phyloP scores from a whole-genome alignment of 2,888 invertebrate species.

The Glyphotaelius pellucidus region DNA sequence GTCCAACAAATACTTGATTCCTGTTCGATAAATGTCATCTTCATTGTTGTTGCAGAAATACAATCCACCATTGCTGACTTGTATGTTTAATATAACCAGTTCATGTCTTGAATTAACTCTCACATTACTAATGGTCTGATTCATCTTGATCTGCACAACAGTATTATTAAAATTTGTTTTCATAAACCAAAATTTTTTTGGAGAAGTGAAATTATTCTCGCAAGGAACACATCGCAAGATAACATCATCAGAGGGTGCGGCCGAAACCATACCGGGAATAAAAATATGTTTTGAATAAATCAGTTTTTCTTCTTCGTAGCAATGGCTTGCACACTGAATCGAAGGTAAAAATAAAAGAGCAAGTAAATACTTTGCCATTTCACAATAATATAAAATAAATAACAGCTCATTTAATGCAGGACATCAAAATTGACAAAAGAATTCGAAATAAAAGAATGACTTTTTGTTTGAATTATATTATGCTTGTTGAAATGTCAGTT shows the following conservation, averaged over 20 bases:
- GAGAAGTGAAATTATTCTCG: background rate
- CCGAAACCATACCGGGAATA: background rate
- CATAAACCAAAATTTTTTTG: conserved; percentile 27
- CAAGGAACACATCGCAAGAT: conserved; percentile 31
- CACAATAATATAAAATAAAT: background rate
- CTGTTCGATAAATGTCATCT: conserved; percentile 20
- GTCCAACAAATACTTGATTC: conserved; percentile 49
- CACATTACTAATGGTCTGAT: background rate
- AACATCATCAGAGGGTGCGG: background rate
- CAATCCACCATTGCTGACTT: conserved; percentile 52
- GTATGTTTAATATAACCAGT: background rate
- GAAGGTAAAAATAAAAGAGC: background rate
- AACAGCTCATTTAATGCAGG: background rate
- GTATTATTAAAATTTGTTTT: conserved; percentile 33
- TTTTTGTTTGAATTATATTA: background rate
- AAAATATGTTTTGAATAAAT: conserved; percentile 20
- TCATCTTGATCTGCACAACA: background rate
- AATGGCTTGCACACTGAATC: background rate
- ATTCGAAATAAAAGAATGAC: background rate
- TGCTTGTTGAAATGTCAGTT: background rate
- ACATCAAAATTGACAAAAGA: conserved; percentile 16
- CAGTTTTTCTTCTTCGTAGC: conserved; percentile 25
- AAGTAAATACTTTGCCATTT: background rate
- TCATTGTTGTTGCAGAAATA: conserved; percentile 48
- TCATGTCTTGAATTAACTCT: conserved; percentile 22